Evolutionary conservation across 2,888 invertebrate genomes (phyloP).

Genomic region (Boloria euphrosyne): DNA sequence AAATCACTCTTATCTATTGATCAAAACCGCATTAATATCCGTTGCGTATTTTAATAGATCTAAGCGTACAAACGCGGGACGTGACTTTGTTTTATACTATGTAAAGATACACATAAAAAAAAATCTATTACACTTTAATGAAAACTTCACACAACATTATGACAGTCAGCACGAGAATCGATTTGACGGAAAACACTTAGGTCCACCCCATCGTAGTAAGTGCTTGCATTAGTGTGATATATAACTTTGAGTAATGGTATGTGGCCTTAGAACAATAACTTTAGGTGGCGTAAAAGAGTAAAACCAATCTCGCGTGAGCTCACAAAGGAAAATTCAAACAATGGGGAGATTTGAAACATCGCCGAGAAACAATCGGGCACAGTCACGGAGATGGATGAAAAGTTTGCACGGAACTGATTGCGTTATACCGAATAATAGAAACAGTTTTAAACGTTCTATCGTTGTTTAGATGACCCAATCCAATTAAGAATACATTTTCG

Average conservation of each 20-base stretch:
- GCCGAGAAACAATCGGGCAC: constrained; percentile 40
- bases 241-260: constrained; percentile 74
- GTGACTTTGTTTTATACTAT: too few relatives aligned
- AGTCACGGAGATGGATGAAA: constrained; percentile 43
- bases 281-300: constrained; percentile 65
- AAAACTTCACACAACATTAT: constrained; percentile 9
- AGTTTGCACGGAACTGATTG: constrained; percentile 40
- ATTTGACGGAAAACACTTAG: constrained; percentile 64
- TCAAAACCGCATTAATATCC: too few relatives aligned
- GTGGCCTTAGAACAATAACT: constrained; percentile 76
- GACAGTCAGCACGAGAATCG: constrained; percentile 26
- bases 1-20: too few relatives aligned
- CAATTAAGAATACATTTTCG: constrained; percentile 63
- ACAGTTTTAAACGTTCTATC: constrained; percentile 40
- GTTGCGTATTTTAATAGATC: too few relatives aligned
- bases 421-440: constrained; percentile 33
- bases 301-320: constrained; percentile 72
- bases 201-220: constrained; percentile 59
- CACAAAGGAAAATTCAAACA: constrained; percentile 56
- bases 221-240: constrained; percentile 66
- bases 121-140: not conserved
- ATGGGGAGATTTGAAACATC: constrained; percentile 51
- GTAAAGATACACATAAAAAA: not conserved
- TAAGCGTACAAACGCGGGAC: too few relatives aligned
- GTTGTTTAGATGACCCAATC: constrained; percentile 52